Base-by-base conservation (phyloP, 1,140 invertebrate species). In the Drosophila nasuta region DNA sequence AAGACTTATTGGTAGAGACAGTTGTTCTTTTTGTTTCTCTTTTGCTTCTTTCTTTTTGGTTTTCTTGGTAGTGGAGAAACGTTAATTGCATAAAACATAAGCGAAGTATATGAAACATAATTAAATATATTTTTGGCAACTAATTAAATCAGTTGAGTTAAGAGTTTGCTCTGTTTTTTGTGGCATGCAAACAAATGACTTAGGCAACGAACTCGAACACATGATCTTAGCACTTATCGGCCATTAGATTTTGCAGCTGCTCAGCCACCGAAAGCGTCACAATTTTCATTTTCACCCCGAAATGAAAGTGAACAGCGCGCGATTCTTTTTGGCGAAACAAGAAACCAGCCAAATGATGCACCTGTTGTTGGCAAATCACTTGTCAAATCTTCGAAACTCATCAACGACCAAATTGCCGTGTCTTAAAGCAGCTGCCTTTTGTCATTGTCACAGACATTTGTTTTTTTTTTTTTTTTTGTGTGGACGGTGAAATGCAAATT, bases 401-500 rank as follows among this genome's bases (percentile, higher is more conserved):
- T 88, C 83, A 88, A 46, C 66, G 38, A 38, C 35, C 6, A 48
- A 82, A 74, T 88, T 69, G 79, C 64, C 68, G 75, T 68, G 64
- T 52, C 64, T 71, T 73, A 62, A 81, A 75, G 75, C 82, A 86
- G 75, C 82, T 86, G 78, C 48, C 46, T 72, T 72, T 76, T 66
- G 59, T 79, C 75, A 77, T 77, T 86, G 78, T 78, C 75, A 74
- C 60, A 73, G 33, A 56, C 25, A 46, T 43, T 67, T 74, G 20
- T 25, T 25, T 4, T 20, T 20, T 20, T 20, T 20, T 25, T 4
- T 20, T 20, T 20, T 20, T 20, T 25, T 25, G 0, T 25, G 20
- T 67, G 30, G 43, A 11, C 49, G 69, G 79, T 82, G 82, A 87
- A 87, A 87, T 87, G 82, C 82, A 87, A 87, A 87, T 82, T 79